Percentiles rank a stretch among this genome's conserved stretches.
These are phyloP conservation scores for Synaphobranchus kaupii DNA, from an alignment of 2,797 vertebrate genomes.

Conservation along the genomic window DNA sequence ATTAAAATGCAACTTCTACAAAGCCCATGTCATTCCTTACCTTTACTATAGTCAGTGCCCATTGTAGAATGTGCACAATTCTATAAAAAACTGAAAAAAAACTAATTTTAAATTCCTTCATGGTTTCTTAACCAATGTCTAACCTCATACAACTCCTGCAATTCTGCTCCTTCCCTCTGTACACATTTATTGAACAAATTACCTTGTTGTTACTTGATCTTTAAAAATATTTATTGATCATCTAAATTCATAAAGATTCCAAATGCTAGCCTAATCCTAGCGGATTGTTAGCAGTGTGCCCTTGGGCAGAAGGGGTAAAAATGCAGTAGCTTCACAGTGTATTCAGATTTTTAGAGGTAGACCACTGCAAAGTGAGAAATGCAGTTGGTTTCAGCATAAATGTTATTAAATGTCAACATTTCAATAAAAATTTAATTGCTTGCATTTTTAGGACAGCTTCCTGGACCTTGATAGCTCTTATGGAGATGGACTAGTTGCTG, in stretches of 20 bases:
- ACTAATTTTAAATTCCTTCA: background rate
- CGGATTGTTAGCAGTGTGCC: background rate
- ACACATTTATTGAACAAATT: background rate
- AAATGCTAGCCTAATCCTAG: background rate
- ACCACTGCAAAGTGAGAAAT: background rate
- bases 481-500: background rate
- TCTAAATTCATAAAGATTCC: background rate
- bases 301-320: background rate
- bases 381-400: background rate
- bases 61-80: background rate
- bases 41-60: background rate
- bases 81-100: background rate
- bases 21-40: background rate
- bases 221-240: background rate
- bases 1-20: background rate
- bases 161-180: background rate
- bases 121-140: background rate
- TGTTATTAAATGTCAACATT: background rate
- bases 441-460: background rate
- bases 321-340: background rate
- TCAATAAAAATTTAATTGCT: background rate
- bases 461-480: background rate
- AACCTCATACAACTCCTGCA: background rate
- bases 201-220: background rate
- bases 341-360: background rate